Percentiles rank a stretch among this genome's conserved stretches.
Evolutionary conservation across 2,113 vertebrate genomes (phyloP).

Genomic region (Megaceryle torquata): DNA sequence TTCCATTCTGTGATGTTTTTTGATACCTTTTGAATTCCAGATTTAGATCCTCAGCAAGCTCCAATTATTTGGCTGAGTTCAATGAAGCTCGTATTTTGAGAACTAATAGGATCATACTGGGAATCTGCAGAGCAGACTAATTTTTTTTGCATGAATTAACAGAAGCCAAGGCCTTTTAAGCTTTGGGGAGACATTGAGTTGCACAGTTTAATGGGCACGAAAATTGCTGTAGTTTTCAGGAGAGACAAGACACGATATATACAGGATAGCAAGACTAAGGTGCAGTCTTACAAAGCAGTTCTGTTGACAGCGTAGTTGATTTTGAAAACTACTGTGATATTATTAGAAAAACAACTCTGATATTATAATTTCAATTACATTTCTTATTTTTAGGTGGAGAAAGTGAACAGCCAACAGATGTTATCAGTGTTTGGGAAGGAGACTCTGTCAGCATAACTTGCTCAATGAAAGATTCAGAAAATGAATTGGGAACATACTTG

Average conservation of each 20-base stretch:
- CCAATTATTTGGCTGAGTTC: not conserved
- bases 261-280: not conserved
- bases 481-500: not conserved
- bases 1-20: not conserved
- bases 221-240: not conserved
- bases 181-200: not conserved
- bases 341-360: not conserved
- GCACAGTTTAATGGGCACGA: not conserved
- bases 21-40: not conserved
- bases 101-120: not conserved
- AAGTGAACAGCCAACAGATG: not conserved
- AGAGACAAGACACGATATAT: not conserved
- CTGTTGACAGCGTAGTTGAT: not conserved
- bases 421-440: slow-evolving; percentile 53
- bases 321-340: not conserved
- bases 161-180: not conserved
- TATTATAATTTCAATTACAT: not conserved
- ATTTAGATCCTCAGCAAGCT: not conserved
- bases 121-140: not conserved
- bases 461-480: not conserved
- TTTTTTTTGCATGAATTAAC: not conserved
- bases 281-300: not conserved
- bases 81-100: not conserved
- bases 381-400: slow-evolving; percentile 37
- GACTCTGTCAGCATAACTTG: slow-evolving; percentile 40